Conservation (phyloP, 2,113 vertebrate genomes). For the Crypturellus undulatus region DNA sequence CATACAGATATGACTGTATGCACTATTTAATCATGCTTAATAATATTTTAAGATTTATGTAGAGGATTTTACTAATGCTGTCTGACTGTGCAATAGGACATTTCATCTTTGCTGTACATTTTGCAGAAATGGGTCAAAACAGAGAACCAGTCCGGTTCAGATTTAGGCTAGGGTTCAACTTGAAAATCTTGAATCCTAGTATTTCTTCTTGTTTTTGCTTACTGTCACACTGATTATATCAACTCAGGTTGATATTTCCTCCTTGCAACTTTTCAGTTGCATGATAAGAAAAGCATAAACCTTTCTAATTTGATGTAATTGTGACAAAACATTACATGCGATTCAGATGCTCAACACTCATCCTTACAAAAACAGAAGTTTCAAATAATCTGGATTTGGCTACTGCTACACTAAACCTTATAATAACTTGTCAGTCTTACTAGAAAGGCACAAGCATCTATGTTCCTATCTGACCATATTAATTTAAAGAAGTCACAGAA, state of each 20-base stretch:
- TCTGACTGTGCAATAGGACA: not conserved
- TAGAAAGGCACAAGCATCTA: not conserved
- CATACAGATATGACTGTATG: not conserved
- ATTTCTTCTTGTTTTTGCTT: not conserved
- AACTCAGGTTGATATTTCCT: not conserved
- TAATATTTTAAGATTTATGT: not conserved
- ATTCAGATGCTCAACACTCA: not conserved
- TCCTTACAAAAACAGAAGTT: not conserved
- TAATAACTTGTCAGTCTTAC: not conserved
- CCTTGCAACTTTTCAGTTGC: not conserved
- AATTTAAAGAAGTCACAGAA: conserved; percentile 21
- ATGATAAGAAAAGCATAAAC: not conserved
- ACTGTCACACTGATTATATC: not conserved
- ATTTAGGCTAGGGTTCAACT: not conserved
- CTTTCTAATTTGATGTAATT: not conserved
- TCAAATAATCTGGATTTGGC: not conserved
- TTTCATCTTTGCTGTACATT: not conserved
- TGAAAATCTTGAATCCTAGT: not conserved
- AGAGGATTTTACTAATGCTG: not conserved
- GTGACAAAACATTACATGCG: not conserved
- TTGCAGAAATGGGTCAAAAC: not conserved
- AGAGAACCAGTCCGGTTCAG: not conserved
- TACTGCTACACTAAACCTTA: not conserved
- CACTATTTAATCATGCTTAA: not conserved
- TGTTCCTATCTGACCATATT: not conserved